These are phyloP conservation scores for Aporrectodea caliginosa DNA, from an alignment of 1,140 invertebrate species.

Conservation along the genomic window DNA sequence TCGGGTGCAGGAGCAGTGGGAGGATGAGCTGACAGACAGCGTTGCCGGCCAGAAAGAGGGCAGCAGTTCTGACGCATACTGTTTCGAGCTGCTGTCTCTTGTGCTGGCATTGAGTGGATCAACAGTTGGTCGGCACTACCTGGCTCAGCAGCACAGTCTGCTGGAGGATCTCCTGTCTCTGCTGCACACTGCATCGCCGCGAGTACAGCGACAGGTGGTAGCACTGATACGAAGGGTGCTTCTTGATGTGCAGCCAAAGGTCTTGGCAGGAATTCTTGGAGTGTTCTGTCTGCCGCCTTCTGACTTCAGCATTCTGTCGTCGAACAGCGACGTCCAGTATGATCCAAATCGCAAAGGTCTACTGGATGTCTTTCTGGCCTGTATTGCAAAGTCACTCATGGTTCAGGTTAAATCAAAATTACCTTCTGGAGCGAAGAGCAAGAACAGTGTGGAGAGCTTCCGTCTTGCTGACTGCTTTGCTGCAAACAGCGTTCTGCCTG, in stretches of 20 bases:
- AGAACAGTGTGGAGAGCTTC: conserved; percentile 62
- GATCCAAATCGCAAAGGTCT: conserved; percentile 58
- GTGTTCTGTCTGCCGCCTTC: conserved; percentile 68
- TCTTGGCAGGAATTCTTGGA: conserved; percentile 61
- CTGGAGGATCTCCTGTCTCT: conserved; percentile 79
- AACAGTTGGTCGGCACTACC: conserved; percentile 78
- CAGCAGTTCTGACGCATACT: conserved; percentile 72
- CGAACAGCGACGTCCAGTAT: conserved; percentile 40
- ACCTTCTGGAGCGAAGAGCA: conserved; percentile 63
- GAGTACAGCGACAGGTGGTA: conserved; percentile 87
- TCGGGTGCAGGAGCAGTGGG: conserved; percentile 84
- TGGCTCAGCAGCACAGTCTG: conserved; percentile 81
- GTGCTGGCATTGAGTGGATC: conserved; percentile 89
- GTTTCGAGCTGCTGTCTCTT: conserved; percentile 95
- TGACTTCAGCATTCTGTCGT: conserved; percentile 68
- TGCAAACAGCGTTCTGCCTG: conserved; percentile 44
- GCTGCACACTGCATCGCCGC: conserved; percentile 86
- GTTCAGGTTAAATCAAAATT: conserved; percentile 82
- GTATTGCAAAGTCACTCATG: conserved; percentile 78
- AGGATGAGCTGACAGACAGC: conserved; percentile 54
- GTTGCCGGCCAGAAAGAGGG: conserved; percentile 24
- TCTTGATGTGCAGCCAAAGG: conserved; percentile 70
- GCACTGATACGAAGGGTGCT: conserved; percentile 74
- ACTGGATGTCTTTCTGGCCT: conserved; percentile 78
- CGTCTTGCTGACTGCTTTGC: conserved; percentile 43